phyloP scores from a whole-genome alignment of 2,888 invertebrate genomes.

The Yponomeuta sedellus region DNA sequence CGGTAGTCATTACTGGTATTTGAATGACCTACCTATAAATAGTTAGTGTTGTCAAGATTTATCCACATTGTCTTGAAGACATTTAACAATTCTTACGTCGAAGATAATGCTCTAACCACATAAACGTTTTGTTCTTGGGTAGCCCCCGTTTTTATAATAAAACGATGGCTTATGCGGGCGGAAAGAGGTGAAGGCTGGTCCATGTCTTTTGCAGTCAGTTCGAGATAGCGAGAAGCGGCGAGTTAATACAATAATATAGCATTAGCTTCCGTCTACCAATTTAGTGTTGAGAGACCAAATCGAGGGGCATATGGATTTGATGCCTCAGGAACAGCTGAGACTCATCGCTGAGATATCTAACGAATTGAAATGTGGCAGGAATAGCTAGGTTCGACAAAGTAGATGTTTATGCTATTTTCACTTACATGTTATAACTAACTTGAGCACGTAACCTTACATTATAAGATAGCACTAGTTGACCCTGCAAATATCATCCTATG shows the following conservation, averaged over 20 bases:
- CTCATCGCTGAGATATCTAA: background rate
- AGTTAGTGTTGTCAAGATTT: too few species aligned
- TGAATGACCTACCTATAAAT: too few species aligned
- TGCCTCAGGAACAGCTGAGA: background rate
- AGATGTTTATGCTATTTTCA: too few species aligned
- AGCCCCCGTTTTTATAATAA: background rate
- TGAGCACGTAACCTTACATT: too few species aligned
- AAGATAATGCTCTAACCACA: background rate
- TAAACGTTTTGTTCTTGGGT: background rate
- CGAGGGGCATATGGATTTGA: constrained; percentile 24
- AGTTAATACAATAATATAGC: constrained; percentile 41
- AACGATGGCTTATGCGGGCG: constrained; percentile 27
- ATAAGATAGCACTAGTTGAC: too few species aligned
- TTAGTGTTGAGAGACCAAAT: constrained; percentile 32
- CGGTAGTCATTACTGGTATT: too few species aligned
- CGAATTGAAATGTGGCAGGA: background rate
- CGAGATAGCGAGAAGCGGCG: constrained; percentile 34
- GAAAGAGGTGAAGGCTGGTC: constrained; percentile 36
- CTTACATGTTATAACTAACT: too few species aligned
- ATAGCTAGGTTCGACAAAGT: too few species aligned
- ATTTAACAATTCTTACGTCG: too few species aligned
- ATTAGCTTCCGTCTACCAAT: constrained; percentile 43
- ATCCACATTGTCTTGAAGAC: too few species aligned
- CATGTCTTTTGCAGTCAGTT: constrained; percentile 36
- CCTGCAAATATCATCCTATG: too few species aligned